phyloP scores from a whole-genome alignment of 2,797 vertebrate genomes.

The Acanthurus tractus region DNA sequence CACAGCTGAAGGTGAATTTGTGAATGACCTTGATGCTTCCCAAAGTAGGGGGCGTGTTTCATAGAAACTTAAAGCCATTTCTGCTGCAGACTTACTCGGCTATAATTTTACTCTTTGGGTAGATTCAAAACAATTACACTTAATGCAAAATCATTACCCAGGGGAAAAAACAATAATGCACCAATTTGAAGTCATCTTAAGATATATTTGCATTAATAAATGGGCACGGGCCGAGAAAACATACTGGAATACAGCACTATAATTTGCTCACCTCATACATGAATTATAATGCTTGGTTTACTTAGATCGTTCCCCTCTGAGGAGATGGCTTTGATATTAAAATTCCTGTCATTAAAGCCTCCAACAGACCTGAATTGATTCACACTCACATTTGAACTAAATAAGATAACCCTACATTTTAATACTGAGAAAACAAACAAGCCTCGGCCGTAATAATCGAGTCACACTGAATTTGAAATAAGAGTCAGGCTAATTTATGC shows the following conservation, averaged over 20 bases:
- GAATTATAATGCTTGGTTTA: slow-evolving; percentile 71
- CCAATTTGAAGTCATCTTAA: not conserved
- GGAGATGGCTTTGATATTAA: slow-evolving; percentile 78
- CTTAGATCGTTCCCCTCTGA: slow-evolving; percentile 73
- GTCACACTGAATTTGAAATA: not conserved
- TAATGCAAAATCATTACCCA: not conserved
- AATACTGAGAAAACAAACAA: slow-evolving; percentile 16
- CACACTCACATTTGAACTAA: slow-evolving; percentile 6
- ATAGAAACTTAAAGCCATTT: not conserved
- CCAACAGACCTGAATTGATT: slow-evolving; percentile 2
- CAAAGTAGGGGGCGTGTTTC: slow-evolving; percentile 66
- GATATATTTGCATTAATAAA: slow-evolving; percentile 77
- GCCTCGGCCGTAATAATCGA: not conserved
- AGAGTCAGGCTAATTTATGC: not conserved
- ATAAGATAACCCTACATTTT: not conserved
- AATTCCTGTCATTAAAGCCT: slow-evolving; percentile 51
- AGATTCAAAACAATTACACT: not conserved
- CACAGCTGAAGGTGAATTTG: slow-evolving; percentile 86
- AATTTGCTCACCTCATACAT: slow-evolving; percentile 64
- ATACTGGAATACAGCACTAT: slow-evolving; percentile 25
- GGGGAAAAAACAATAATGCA: slow-evolving; percentile 5
- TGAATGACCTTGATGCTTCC: slow-evolving; percentile 91
- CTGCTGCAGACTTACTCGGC: not conserved
- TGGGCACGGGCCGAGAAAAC: slow-evolving; percentile 29
- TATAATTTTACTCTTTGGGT: not conserved